A percentile compares a stretch with the other conserved stretches of the same genome.
Conservation (phyloP, 2,797 vertebrate species). For the Chromobotia macracanthus region DNA sequence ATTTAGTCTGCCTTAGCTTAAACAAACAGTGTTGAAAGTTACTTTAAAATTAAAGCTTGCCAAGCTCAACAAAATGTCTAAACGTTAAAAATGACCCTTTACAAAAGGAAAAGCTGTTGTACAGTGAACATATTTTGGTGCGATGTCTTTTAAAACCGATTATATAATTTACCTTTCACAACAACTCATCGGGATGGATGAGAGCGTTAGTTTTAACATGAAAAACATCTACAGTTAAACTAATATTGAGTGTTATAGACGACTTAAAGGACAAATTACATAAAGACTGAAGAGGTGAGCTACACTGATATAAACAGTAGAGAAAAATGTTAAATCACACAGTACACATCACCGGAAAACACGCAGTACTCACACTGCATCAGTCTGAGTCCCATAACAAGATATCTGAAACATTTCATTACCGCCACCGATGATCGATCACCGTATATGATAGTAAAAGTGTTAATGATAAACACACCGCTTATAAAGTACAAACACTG, state of each 20-base stretch:
- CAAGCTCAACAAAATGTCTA: background rate
- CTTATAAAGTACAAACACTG: background rate
- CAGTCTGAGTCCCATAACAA: background rate
- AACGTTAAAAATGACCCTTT: background rate
- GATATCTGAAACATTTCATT: background rate
- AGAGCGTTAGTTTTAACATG: background rate
- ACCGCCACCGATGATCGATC: no score
- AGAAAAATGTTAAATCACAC: no score
- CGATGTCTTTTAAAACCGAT: no score
- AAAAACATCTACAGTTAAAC: background rate
- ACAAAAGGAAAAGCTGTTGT: no score
- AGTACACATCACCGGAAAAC: constrained; percentile 31
- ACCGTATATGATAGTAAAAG: no score
- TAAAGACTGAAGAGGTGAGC: no score
- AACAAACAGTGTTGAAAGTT: background rate
- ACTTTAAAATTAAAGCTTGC: background rate
- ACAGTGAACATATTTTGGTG: no score
- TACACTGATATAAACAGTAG: background rate
- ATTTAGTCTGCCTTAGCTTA: no score
- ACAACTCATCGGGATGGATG: no score
- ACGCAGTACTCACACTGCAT: constrained; percentile 19
- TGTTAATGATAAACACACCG: background rate
- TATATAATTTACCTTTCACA: no score
- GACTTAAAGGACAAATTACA: no score
- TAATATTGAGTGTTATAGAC: no score